phyloP scores from a whole-genome alignment of 2,888 invertebrate genomes.

The Eupithecia centaureata region DNA sequence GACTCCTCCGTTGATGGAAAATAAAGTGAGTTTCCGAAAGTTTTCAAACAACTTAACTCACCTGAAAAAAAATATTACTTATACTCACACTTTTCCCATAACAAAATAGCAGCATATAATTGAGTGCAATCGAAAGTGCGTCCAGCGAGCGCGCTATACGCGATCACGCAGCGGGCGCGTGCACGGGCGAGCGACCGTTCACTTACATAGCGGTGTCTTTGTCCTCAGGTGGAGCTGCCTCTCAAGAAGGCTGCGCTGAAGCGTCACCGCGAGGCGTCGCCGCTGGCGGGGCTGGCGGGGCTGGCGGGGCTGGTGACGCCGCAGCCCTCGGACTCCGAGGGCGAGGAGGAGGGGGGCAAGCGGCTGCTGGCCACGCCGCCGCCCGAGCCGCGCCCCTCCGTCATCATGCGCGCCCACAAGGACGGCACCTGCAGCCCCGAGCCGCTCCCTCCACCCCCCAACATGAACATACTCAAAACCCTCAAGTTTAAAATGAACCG shows the following conservation, averaged over 20 bases:
- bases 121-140: conserved; percentile 74
- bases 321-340: conserved; percentile 93
- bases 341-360: conserved; percentile 84
- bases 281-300: conserved; percentile 74
- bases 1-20: conserved; percentile 87
- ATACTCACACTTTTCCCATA: conserved; percentile 15
- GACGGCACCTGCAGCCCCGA: conserved; percentile 88
- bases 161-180: conserved; percentile 77
- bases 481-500: conserved; percentile 89
- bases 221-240: conserved; percentile 76
- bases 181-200: conserved; percentile 65
- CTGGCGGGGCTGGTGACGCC: conserved; percentile 87
- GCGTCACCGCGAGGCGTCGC: conserved; percentile 66
- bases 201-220: conserved; percentile 74
- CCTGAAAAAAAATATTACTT: conserved; percentile 28
- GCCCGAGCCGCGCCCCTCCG: conserved; percentile 86
- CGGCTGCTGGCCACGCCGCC: conserved; percentile 83
- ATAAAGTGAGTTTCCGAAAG: conserved; percentile 76
- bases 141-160: conserved; percentile 57
- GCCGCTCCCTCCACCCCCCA: conserved; percentile 66
- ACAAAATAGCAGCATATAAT: conserved; percentile 43
- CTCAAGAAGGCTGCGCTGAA: conserved; percentile 72
- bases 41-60: conserved; percentile 34
- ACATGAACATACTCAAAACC: conserved; percentile 86
- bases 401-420: conserved; percentile 93